phyloP scores from a whole-genome alignment of 2,888 invertebrate genomes.

The Pimpla rufipes region DNA sequence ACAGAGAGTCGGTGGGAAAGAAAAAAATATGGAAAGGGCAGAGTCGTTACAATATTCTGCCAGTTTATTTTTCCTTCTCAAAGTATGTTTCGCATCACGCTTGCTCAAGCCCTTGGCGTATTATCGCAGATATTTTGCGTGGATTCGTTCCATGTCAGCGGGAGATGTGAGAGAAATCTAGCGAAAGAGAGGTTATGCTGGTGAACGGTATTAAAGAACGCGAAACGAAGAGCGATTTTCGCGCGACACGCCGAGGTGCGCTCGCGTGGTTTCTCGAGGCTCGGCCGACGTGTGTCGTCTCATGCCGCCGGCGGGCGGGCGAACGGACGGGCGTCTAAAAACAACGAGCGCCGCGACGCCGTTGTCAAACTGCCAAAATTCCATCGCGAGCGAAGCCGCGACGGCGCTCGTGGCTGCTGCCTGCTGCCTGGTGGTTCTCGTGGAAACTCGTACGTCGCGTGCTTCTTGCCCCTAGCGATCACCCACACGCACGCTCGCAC shows the following conservation, averaged over 20 bases:
- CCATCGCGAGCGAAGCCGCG: constrained; percentile 73
- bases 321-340: constrained; percentile 74
- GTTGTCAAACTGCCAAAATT: constrained; percentile 82
- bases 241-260: constrained; percentile 39
- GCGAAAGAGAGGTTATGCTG: not conserved
- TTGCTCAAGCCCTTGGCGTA: not conserved
- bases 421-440: constrained; percentile 19
- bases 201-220: not conserved
- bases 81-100: constrained; percentile 13
- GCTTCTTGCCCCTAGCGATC: not conserved
- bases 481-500: not conserved
- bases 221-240: constrained; percentile 34
- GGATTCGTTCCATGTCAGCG: constrained; percentile 12
- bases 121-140: not conserved
- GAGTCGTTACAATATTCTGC: not conserved
- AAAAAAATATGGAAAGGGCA: too few species aligned
- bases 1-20: too few species aligned
- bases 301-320: constrained; percentile 52
- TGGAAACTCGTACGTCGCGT: constrained; percentile 31
- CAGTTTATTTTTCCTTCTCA: not conserved
- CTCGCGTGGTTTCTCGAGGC: constrained; percentile 21
- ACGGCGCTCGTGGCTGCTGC: constrained; percentile 25
- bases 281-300: constrained; percentile 41
- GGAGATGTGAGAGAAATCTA: not conserved
- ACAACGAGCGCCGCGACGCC: constrained; percentile 75